Base-by-base conservation (phyloP, 2,888 invertebrate genomes). In the Branchinecta sandiegonensis region DNA sequence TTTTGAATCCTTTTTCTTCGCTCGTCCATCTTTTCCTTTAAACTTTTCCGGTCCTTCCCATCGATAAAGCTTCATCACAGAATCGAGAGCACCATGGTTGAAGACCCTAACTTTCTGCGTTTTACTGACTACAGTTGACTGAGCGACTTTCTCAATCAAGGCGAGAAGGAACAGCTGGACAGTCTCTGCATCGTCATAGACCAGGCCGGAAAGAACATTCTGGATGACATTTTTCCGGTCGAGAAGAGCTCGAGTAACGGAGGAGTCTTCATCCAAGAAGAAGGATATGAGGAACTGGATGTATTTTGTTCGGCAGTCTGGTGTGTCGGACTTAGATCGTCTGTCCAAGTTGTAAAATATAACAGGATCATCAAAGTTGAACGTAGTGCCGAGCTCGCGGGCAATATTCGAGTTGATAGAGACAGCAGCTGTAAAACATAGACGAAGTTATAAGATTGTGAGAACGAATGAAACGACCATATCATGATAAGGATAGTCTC, bases 21-120 rank as follows among this genome's bases (percentile, higher is more conserved):
- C 63, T 56, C 23, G n/a, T n/a, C 14, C 23, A 56, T n/a, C 23
- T 56, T 56, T 56, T 1, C 23, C 23, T 23, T 56, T 56, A 23
- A 56, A 56, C 63, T 56, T 56, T 10, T 56, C 63, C 23, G 63
- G 63, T 56, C 63, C 63, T 56, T 56, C 63, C 63, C 63, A 56
- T 17, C 23, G 63, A 56, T 56, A 56, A 11, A 56, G 63, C 23
- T 56, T 56, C 63, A 56, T 56, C n/a, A 56, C 23, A 10, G 23
- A 56, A 56, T 56, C 63, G 14, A 56, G 23, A 10, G 63, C n/a
- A 23, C 63, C 23, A 17, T 56, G 63, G 23, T 56, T 56, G 63
- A 56, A 56, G 23, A 56, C 63, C 12, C 23, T 56, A 9, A 56
- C 63, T 56, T 56, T 56, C 63, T 56, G 63, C 23, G 63, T 56